phyloP scores from a whole-genome alignment of 2,113 vertebrate genomes.

The Etheostoma cragini region DNA sequence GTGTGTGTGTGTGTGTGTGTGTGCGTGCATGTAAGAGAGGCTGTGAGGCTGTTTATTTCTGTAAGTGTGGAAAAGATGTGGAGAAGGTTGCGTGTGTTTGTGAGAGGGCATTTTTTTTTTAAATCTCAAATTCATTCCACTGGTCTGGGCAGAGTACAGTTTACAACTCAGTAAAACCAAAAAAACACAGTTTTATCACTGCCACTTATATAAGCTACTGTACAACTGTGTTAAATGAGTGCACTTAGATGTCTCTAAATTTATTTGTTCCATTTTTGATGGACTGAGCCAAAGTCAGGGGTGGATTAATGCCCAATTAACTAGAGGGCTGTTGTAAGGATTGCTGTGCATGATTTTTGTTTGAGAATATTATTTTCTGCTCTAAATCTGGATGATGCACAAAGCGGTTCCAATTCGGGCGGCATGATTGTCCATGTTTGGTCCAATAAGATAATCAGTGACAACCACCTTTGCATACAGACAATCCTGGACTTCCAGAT shows the following conservation, averaged over 20 bases:
- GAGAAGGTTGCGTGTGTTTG: conserved; percentile 24
- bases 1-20: neutral
- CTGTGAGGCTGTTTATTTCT: conserved; percentile 9
- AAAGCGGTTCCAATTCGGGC: conserved; percentile 32
- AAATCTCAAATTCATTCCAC: no score
- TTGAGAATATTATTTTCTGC: conserved; percentile 24
- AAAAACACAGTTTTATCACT: conserved; percentile 12
- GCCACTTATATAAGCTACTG: conserved; percentile 19
- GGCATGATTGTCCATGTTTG: conserved; percentile 16
- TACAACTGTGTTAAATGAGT: neutral
- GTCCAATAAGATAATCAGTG: conserved; percentile 19
- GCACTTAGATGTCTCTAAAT: conserved; percentile 32
- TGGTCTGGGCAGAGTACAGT: no score
- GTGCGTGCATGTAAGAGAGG: neutral
- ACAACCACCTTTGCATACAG: neutral
- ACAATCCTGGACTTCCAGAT: neutral
- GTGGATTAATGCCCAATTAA: conserved; percentile 38
- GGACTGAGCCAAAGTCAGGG: conserved; percentile 6
- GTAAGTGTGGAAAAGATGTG: conserved; percentile 7
- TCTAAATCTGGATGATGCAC: conserved; percentile 48
- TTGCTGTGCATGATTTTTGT: conserved; percentile 15
- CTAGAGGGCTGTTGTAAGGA: conserved; percentile 15
- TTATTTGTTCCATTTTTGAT: conserved; percentile 30
- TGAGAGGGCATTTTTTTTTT: neutral
- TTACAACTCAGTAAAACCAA: neutral